Conservation (phyloP, 2,113 vertebrate species). For the Strix aluco region DNA sequence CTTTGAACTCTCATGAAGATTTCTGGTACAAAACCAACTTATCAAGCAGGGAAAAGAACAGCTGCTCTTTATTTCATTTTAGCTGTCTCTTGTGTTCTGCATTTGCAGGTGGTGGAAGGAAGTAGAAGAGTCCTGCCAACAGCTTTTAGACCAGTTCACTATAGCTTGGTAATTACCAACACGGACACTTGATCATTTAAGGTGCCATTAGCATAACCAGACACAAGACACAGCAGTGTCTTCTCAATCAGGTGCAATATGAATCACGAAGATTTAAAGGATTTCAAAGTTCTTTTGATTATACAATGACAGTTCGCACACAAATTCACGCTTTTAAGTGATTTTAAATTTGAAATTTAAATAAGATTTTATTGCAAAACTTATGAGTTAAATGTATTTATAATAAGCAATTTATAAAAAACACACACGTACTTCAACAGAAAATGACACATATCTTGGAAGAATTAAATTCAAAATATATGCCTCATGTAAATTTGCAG, state of each 20-base stretch:
- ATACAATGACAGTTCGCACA: not conserved
- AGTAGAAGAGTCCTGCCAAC: not conserved
- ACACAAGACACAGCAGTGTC: not conserved
- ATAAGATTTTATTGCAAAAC: not conserved
- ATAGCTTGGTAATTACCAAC: not conserved
- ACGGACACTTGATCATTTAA: not conserved
- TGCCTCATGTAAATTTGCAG: not conserved
- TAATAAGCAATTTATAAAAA: not conserved
- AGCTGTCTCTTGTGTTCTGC: not conserved
- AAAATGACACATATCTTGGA: not conserved
- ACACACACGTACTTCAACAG: not conserved
- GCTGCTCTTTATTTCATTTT: conserved; percentile 19
- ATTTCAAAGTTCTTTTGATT: not conserved
- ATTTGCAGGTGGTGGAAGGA: conserved; percentile 29
- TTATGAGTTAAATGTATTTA: not conserved
- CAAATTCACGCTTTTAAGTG: not conserved
- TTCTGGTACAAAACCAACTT: not conserved
- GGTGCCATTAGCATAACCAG: not conserved
- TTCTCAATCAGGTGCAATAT: not conserved
- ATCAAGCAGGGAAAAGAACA: not conserved
- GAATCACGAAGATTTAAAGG: not conserved
- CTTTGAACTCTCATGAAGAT: not conserved
- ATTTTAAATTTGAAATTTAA: not conserved
- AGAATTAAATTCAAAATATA: not conserved
- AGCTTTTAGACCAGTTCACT: not conserved